phyloP scores from a whole-genome alignment of 2,113 vertebrate species.

The Toxostoma redivivum region DNA sequence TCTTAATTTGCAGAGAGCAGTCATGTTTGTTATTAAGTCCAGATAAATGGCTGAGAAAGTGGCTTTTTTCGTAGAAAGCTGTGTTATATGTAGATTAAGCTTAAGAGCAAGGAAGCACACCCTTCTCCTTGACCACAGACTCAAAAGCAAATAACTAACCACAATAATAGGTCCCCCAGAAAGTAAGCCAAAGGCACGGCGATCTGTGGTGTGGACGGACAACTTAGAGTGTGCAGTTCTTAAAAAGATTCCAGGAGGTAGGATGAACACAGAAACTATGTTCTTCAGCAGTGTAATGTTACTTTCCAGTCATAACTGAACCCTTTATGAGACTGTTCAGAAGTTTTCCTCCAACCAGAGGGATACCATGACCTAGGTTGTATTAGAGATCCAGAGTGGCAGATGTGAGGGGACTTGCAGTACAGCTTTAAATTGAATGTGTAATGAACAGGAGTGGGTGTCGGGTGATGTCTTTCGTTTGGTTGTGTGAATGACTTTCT shows the following conservation, averaged over 20 bases:
- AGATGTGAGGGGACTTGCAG: background rate
- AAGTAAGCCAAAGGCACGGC: background rate
- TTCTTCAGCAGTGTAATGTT: fast-evolving
- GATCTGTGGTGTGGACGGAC: background rate
- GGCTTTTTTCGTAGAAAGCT: fast-evolving
- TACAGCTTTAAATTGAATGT: background rate
- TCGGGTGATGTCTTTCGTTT: background rate
- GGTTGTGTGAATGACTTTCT: background rate
- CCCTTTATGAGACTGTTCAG: background rate
- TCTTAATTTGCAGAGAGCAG: background rate
- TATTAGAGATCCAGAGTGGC: background rate
- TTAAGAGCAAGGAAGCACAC: background rate
- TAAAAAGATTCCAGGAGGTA: background rate
- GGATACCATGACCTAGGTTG: fast-evolving
- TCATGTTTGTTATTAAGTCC: fast-evolving
- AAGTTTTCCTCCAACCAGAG: background rate
- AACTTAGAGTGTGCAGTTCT: background rate
- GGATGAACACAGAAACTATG: fast-evolving
- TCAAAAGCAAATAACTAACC: background rate
- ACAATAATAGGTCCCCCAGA: fast-evolving
- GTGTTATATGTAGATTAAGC: background rate
- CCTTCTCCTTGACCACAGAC: background rate
- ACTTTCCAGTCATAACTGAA: background rate
- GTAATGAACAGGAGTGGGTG: background rate
- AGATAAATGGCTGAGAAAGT: background rate